Evolutionary conservation across 2,797 vertebrate species (phyloP), one percentile per base, ranked within the genome.

Genomic region (Pseudotriccus pelzelni): DNA sequence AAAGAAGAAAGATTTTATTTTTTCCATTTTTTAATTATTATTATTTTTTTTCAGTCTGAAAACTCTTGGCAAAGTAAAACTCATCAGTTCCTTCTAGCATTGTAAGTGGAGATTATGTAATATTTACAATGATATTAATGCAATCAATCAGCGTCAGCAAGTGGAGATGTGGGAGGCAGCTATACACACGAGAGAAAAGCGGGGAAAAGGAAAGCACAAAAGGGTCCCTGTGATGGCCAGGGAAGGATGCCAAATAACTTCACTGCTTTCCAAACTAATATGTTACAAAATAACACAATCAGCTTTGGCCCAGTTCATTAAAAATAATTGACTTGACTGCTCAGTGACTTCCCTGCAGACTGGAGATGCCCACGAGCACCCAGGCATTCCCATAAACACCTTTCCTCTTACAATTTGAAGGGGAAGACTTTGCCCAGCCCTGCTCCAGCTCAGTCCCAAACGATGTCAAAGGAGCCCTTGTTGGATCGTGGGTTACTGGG

Each of bases 71-170:
- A 96, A 78, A 87, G 49, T 59, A 79, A 91, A 97, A 84, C 81
- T 90, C 90, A 87, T 94, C 93, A 81, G 91, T 82, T 93, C 87
- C 67, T 95, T 84, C 75, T 89, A 93, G 82, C 92, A 89, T 94
- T 96, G 86, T 96, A 82, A 95, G 92, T 0, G 0, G 84, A 95
- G 96, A 86, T 95, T 96, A 95, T 96, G 97, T 96, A 97, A 97
- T 96, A 97, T 96, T 96, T 97, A 97, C 85, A 94, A 87, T 94
- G 90, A 97, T 97, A 97, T 97, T 97, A 97, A 96, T 96, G 96
- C 90, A 95, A 96, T 97, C 96, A 95, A 97, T 97, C 97, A 97
- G 92, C 81, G 14, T 96, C 94, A 96, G 89, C 78, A 69, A 90
- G 87, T 64, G 79, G 94, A 94, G 85, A 93, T 90, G 80, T 93